A percentile compares a stretch with the other conserved stretches of the same genome.
phyloP scores from a whole-genome alignment of 2,888 invertebrate species.

The Epicampocera succincta region DNA sequence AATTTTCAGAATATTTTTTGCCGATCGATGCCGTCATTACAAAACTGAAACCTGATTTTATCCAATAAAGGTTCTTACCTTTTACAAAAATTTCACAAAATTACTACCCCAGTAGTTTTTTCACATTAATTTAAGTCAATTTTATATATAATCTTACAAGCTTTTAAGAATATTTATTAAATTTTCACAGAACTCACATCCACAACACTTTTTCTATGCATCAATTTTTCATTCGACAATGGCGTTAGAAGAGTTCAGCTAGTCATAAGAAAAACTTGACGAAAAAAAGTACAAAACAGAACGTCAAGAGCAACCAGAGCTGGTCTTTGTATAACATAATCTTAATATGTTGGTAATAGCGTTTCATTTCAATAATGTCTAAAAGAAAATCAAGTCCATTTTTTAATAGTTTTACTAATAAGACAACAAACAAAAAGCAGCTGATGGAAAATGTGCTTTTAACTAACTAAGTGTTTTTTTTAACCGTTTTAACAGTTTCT shows the following conservation, averaged over 20 bases:
- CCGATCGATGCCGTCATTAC: slow-evolving; percentile 53
- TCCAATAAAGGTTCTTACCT: slow-evolving; percentile 53
- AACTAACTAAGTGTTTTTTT: too few species aligned
- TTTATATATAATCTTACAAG: slow-evolving; percentile 8
- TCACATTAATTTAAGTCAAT: neutral
- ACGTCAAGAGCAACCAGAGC: slow-evolving; percentile 12
- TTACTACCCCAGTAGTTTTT: neutral
- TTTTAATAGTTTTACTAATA: too few species aligned
- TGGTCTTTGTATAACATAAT: too few species aligned
- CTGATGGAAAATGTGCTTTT: too few species aligned
- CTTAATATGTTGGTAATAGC: too few species aligned
- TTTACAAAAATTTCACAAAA: slow-evolving; percentile 18
- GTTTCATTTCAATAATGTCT: too few species aligned
- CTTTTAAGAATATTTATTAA: slow-evolving; percentile 20
- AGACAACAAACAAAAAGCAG: too few species aligned
- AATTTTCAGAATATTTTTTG: slow-evolving; percentile 57
- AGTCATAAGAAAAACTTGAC: slow-evolving; percentile 15
- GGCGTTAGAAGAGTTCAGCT: slow-evolving; percentile 55
- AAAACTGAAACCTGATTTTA: slow-evolving; percentile 21
- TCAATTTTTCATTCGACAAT: slow-evolving; percentile 56
- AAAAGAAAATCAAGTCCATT: too few species aligned
- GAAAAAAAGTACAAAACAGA: slow-evolving; percentile 9
- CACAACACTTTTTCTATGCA: slow-evolving; percentile 51
- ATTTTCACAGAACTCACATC: slow-evolving; percentile 44
- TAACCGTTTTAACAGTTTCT: too few species aligned